Evolutionary conservation across 2,888 invertebrate genomes (phyloP), one percentile per base, ranked within the genome.

Genomic region (Mongoloraphidia duomilia): DNA sequence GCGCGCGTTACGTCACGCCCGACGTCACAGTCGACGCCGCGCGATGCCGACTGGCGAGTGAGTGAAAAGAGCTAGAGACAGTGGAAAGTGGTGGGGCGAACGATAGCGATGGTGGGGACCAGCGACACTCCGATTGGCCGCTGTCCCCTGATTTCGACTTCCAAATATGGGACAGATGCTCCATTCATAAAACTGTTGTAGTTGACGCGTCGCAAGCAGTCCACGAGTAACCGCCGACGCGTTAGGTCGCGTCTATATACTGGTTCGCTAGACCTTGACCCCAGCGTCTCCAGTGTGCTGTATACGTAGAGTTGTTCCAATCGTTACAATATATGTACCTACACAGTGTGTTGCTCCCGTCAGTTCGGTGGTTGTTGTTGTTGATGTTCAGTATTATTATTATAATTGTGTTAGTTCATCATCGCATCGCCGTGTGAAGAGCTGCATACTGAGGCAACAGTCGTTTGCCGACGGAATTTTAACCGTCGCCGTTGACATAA

Each of bases 91-190:
- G 26, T 26, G 26, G 26, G 26, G 26, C 46, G 49, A 44, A 40
- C 52, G 52, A 47, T 38, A 49, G 46, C 44, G 41, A 44, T 54
- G 59, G 56, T 55, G 59, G 61, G 61, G 63, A n/a, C 44, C 49
- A 48, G 14, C 26, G 42, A 58, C 62, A 62, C 65, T 65, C 65
- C 66, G 64, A 75, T 76, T 75, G 75, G 75, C 67, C 67, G 65
- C 61, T 63, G 58, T 65, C 63, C 67, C 60, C 60, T 61, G 67
- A 68, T 69, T 66, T 69, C 69, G 77, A 79, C 80, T 81, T 80
- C 82, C 82, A 82, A 83, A 83, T 82, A 83, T 82, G 83, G 84
- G 80, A 82, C 82, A 82, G 79, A 75, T 68, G 71, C 74, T 82
- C 80, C 84, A 84, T 84, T 84, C 82, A 84, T 84, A 84, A 84